These are phyloP conservation scores for Etheostoma perlongum DNA, from an alignment of 2,797 vertebrate genomes.

Conservation along the genomic window DNA sequence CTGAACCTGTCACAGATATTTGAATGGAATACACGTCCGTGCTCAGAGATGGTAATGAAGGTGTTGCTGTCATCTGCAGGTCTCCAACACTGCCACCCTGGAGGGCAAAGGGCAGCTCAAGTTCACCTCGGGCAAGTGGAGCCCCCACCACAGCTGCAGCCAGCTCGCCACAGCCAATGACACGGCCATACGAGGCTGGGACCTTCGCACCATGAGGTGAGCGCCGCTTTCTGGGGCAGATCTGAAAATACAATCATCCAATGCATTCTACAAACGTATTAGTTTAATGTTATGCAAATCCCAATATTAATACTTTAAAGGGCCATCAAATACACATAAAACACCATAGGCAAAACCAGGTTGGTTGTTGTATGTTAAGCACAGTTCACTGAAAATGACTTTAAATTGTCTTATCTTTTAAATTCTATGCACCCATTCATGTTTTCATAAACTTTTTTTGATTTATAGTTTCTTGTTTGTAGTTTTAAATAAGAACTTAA, in stretches of 20 bases:
- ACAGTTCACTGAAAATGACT: too few species aligned
- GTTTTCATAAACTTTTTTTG: too few species aligned
- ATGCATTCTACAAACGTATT: background rate
- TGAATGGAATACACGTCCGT: conserved; percentile 28
- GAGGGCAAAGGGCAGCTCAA: conserved; percentile 97
- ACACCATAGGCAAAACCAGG: too few species aligned
- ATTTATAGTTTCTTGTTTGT: too few species aligned
- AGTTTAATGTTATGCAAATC: background rate
- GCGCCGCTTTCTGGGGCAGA: background rate
- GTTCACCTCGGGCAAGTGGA: conserved; percentile 96
- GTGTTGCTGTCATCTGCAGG: conserved; percentile 75
- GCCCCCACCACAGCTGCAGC: conserved; percentile 96
- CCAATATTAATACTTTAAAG: background rate
- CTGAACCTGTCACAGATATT: conserved; percentile 37
- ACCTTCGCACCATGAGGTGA: conserved; percentile 96
- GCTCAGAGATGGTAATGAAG: conserved; percentile 37
- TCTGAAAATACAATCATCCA: conserved; percentile 2
- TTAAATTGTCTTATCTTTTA: too few species aligned
- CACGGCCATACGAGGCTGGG: conserved; percentile 94
- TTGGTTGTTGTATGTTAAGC: too few species aligned
- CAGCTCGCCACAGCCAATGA: conserved; percentile 97
- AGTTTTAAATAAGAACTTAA: too few species aligned
- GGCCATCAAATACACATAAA: too few species aligned
- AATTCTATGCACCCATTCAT: too few species aligned
- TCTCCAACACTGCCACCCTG: conserved; percentile 89